Evolutionary conservation across 30 jellyfish, hydroid and myxozoan species (phyloP).

Genomic region (Rhopilema esculentum): DNA sequence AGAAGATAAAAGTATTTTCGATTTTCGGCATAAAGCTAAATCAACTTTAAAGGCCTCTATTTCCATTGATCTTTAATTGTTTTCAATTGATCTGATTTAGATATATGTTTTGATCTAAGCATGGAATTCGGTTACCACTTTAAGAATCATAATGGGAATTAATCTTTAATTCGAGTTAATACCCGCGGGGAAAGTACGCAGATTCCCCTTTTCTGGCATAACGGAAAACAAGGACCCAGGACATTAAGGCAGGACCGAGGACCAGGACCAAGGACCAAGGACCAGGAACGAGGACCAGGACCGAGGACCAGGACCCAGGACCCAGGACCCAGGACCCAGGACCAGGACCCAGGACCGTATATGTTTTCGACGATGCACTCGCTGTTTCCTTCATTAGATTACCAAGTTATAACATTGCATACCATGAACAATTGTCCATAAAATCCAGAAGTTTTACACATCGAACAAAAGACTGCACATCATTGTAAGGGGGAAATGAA

Average conservation of each 20-base stretch:
- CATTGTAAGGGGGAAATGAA: not conserved
- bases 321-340: not conserved
- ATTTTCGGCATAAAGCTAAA: not conserved
- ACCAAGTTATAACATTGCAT: not conserved
- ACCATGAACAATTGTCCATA: not conserved
- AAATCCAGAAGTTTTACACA: not conserved
- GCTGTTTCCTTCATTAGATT: not conserved
- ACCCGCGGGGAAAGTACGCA: not conserved
- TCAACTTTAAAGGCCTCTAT: not conserved
- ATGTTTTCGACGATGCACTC: conserved; percentile 1
- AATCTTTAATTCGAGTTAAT: not conserved
- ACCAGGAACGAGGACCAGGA: not conserved
- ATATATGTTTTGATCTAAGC: not conserved
- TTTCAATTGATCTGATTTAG: not conserved
- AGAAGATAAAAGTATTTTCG: not conserved
- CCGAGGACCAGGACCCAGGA: not conserved
- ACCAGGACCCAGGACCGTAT: not conserved
- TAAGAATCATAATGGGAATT: not conserved
- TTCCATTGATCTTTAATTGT: not conserved
- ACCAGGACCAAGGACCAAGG: not conserved
- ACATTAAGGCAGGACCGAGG: conserved; percentile 3
- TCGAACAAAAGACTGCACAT: not conserved
- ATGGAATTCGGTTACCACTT: not conserved
- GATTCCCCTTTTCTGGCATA: not conserved
- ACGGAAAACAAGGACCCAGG: conserved; percentile 9